Percentiles rank a stretch among this genome's conserved stretches.
Conservation (phyloP, 2,113 vertebrate species). For the Daubentonia madagascariensis region DNA sequence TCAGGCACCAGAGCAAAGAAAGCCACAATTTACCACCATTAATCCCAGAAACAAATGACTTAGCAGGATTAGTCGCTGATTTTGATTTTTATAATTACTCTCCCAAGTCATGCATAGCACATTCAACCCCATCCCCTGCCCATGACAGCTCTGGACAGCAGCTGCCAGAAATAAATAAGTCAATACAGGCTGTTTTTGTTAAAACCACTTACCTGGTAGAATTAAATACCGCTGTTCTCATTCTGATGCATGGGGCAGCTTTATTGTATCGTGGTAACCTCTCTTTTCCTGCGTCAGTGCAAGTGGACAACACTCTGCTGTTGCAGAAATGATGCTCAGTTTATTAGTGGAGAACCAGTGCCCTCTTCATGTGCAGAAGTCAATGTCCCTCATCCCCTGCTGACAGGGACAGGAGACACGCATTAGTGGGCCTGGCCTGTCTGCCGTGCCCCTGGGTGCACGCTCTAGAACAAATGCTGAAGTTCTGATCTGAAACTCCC, state of each 20-base stretch:
- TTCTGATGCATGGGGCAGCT: conserved; percentile 3
- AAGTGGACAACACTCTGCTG: neutral
- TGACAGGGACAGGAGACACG: neutral
- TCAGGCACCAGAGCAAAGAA: neutral
- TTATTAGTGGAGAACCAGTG: neutral
- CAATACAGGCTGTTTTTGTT: neutral
- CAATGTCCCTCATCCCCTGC: neutral
- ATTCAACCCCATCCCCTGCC: neutral
- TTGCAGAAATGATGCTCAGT: neutral
- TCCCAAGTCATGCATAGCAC: neutral
- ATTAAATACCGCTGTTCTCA: neutral
- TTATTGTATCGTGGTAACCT: neutral
- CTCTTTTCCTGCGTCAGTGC: neutral
- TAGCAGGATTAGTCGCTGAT: neutral
- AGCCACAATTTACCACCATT: neutral
- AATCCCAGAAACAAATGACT: neutral
- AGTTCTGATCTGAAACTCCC: conserved; percentile 40
- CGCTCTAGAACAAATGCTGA: conserved; percentile 30
- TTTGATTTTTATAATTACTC: neutral
- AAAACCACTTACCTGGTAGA: neutral
- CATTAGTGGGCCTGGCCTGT: rapidly evolving
- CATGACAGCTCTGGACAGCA: neutral
- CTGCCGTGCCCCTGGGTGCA: neutral
- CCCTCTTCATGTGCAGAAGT: neutral
- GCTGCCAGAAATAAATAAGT: neutral